A percentile compares a stretch with the other conserved stretches of the same genome.
Conservation (phyloP, 1,140 invertebrate species). For the Lysiphlebus fabarum region DNA sequence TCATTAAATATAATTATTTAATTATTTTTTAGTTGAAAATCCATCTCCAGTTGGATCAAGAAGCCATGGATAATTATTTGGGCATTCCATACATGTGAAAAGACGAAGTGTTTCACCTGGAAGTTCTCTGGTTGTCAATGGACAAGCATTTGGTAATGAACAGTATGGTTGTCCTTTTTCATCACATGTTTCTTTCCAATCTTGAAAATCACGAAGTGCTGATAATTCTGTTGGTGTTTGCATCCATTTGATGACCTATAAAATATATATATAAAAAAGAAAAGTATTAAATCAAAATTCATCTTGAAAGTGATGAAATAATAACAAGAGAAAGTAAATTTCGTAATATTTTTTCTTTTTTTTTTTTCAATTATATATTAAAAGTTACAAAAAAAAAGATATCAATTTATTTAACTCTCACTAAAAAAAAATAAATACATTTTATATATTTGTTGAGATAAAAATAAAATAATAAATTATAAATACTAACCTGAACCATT, state of each 20-base stretch:
- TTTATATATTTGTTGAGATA: too few relatives aligned
- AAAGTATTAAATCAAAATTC: background rate
- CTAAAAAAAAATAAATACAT: too few relatives aligned
- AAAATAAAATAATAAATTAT: too few relatives aligned
- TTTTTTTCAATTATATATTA: too few relatives aligned
- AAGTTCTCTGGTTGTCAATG: constrained; percentile 82
- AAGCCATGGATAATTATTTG: constrained; percentile 93
- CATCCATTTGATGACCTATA: constrained; percentile 93
- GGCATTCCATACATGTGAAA: constrained; percentile 94
- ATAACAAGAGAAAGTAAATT: background rate
- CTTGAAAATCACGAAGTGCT: constrained; percentile 82
- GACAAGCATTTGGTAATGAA: constrained; percentile 86
- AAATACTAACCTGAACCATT: constrained; percentile 68
- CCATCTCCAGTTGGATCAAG: constrained; percentile 92
- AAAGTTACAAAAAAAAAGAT: too few relatives aligned
- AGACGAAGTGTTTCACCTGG: constrained; percentile 88
- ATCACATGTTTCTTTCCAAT: constrained; percentile 95
- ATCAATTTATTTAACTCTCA: too few relatives aligned
- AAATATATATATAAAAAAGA: constrained; percentile 59
- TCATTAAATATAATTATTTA: background rate
- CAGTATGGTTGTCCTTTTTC: constrained; percentile 91
- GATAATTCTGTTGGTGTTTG: constrained; percentile 89
- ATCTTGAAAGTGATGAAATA: background rate
- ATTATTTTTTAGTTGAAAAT: constrained; percentile 73
- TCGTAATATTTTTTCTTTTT: too few relatives aligned